Evolutionary conservation across 53 echinoderm and acorn worm species (phyloP).

Genomic region (Actinopyga echinites): DNA sequence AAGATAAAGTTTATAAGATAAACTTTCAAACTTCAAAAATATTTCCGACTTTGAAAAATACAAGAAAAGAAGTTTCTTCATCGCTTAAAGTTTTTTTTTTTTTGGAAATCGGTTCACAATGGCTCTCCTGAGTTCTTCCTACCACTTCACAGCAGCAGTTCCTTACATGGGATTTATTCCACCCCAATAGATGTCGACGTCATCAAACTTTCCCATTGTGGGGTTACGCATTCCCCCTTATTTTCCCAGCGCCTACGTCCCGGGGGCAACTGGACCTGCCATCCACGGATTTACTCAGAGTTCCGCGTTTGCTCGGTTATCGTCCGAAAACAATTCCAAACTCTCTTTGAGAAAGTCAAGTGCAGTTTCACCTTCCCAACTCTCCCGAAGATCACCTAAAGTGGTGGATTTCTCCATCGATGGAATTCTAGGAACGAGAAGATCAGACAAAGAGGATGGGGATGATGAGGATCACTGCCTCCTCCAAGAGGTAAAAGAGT

Average conservation of each 20-base stretch:
- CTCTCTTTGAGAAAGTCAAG: conserved; percentile 1
- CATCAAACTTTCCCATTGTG: conserved; percentile 15
- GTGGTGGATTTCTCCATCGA: conserved; percentile 80
- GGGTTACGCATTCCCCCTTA: conserved; percentile 41
- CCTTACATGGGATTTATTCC: conserved; percentile 45
- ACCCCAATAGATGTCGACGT: conserved; percentile 2
- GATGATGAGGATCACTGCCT: neutral
- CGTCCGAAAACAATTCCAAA: neutral
- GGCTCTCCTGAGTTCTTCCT: conserved; percentile 65
- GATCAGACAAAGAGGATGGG: neutral
- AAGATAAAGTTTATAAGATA: too few relatives aligned
- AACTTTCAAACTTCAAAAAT: too few relatives aligned
- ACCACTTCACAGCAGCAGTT: conserved; percentile 37
- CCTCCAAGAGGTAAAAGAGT: conserved; percentile 15
- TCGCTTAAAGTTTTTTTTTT: too few relatives aligned
- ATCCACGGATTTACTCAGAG: conserved; percentile 24
- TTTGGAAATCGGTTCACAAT: neutral
- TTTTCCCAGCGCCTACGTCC: conserved; percentile 12
- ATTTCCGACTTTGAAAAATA: too few relatives aligned
- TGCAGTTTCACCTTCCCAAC: conserved; percentile 1
- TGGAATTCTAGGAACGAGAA: conserved; percentile 74
- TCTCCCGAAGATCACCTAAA: conserved; percentile 2
- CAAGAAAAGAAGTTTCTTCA: too few relatives aligned
- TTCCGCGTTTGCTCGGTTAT: conserved; percentile 25
- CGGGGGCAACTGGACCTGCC: conserved; percentile 12